These are phyloP conservation scores for Fragum fragum DNA, from an alignment of 2,888 invertebrate species.

Conservation along the genomic window DNA sequence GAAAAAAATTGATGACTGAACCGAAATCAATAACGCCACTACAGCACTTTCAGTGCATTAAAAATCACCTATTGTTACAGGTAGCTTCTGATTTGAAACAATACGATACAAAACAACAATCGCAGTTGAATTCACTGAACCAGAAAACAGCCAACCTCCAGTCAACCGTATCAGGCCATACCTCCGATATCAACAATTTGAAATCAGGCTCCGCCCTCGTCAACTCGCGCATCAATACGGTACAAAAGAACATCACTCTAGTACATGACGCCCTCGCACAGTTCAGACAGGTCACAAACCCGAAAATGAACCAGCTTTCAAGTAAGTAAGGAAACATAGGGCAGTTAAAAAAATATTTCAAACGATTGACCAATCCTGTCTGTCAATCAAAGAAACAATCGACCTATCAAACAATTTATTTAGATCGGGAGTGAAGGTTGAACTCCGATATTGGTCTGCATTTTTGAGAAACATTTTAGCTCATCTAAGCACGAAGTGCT, in stretches of 20 bases:
- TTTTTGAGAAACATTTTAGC: too few species aligned
- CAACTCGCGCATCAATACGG: conserved; percentile 37
- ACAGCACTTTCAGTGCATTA: too few species aligned
- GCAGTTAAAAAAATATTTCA: too few species aligned
- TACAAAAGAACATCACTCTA: conserved; percentile 41
- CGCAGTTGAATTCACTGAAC: conserved; percentile 40
- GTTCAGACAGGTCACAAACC: conserved; percentile 39
- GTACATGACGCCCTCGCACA: conserved; percentile 59
- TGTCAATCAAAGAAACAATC: too few species aligned
- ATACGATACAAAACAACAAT: conserved; percentile 54
- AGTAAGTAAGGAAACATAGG: background rate
- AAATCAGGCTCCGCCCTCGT: conserved; percentile 31
- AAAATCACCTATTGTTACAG: too few species aligned
- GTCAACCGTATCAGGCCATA: conserved; percentile 43
- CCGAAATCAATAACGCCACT: too few species aligned
- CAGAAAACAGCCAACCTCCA: conserved; percentile 38
- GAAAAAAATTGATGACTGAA: too few species aligned
- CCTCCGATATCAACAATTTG: conserved; percentile 41
- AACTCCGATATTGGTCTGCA: too few species aligned
- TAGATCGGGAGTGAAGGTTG: too few species aligned
- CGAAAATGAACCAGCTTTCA: conserved; percentile 33
- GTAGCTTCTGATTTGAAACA: conserved; percentile 46
- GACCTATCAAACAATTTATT: too few species aligned
- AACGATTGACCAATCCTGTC: too few species aligned
- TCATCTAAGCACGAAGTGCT: too few species aligned